phyloP scores from a whole-genome alignment of 2,888 invertebrate genomes.

The Teinopalpus imperialis region DNA sequence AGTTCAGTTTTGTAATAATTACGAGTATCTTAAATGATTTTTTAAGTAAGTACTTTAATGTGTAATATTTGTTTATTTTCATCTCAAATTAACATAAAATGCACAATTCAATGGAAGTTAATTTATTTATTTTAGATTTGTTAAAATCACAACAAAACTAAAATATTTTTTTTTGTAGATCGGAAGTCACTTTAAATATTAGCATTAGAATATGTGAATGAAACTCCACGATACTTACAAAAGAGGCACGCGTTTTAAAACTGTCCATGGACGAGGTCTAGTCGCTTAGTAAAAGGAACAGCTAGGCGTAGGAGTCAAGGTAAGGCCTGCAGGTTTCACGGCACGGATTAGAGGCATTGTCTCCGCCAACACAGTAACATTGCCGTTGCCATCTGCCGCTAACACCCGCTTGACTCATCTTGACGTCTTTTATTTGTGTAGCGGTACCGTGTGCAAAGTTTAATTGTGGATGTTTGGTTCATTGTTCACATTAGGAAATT shows the following conservation, averaged over 20 bases:
- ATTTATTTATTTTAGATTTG: no score
- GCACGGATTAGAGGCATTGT: constrained; percentile 66
- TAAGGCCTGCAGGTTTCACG: constrained; percentile 75
- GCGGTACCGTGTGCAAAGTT: constrained; percentile 39
- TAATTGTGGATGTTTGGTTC: constrained; percentile 35
- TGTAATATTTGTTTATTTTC: no score
- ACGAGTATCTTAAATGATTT: no score
- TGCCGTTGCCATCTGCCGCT: constrained; percentile 47
- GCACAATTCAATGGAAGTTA: no score
- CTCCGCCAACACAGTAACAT: constrained; percentile 72
- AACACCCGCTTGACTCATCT: constrained; percentile 44
- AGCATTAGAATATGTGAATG: constrained; percentile 1
- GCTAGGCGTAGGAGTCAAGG: constrained; percentile 77
- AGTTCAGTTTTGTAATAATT: no score
- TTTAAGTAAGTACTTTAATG: no score
- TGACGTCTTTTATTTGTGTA: constrained; percentile 38
- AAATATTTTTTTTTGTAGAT: no score
- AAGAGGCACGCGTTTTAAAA: neutral
- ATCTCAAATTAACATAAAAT: no score
- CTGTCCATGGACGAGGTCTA: constrained; percentile 52
- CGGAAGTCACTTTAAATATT: no score
- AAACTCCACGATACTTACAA: neutral
- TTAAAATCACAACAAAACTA: no score
- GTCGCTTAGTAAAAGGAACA: constrained; percentile 62
- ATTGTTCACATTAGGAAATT: constrained; percentile 36